phyloP scores from a whole-genome alignment of 2,888 invertebrate genomes.

The Rhamnusium bicolor region DNA sequence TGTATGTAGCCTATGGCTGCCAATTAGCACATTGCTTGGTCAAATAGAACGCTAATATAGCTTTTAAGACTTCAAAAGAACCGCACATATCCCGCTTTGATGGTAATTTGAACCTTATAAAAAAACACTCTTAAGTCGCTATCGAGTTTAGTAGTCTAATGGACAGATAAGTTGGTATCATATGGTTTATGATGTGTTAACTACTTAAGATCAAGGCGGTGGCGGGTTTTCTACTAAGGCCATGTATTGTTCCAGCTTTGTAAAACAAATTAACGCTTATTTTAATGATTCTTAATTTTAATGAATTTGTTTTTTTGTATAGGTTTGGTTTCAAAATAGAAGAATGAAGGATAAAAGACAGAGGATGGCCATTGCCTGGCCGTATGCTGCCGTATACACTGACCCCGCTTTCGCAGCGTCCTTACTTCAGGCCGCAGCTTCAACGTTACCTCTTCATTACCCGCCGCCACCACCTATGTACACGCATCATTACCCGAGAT shows the following conservation, averaged over 20 bases:
- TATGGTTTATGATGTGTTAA: constrained; percentile 69
- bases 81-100: constrained; percentile 47
- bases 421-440: constrained; percentile 90
- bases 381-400: constrained; percentile 93
- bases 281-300: constrained; percentile 14
- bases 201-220: constrained; percentile 65
- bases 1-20: constrained; percentile 35
- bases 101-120: constrained; percentile 60
- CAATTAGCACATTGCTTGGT: constrained; percentile 67
- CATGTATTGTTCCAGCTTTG: constrained; percentile 43
- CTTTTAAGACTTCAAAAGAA: constrained; percentile 64
- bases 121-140: constrained; percentile 43
- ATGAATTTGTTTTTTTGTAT: constrained; percentile 62
- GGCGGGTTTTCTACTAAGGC: constrained; percentile 34
- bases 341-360: constrained; percentile 98
- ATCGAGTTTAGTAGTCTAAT: constrained; percentile 64
- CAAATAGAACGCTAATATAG: constrained; percentile 68
- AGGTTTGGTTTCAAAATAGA: constrained; percentile 99
- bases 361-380: constrained; percentile 95
- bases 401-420: constrained; percentile 96
- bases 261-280: constrained; percentile 42
- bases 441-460: constrained; percentile 74
- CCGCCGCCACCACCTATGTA: constrained; percentile 75
- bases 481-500: constrained; percentile 72
- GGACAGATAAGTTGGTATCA: constrained; percentile 69